Base-by-base conservation (phyloP, 2,797 vertebrate species). In the Graptemys geographica region DNA sequence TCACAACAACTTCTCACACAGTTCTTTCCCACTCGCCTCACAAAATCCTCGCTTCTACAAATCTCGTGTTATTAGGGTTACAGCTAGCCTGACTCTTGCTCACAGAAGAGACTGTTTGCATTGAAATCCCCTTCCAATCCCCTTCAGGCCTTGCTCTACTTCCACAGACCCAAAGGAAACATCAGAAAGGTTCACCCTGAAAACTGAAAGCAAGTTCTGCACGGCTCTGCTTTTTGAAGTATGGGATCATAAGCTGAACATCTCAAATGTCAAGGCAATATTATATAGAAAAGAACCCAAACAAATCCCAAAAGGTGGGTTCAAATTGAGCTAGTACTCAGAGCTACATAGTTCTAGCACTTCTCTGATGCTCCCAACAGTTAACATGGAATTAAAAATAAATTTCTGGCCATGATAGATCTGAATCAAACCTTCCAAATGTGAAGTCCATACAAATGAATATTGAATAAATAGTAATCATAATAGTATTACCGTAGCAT, bases 301-400 rank as follows among this genome's bases (percentile, higher is more conserved):
- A 31, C 27, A 57, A 87, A 47, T 94, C 53, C 37, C 91, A 89
- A n/a, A 2, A 31, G 41, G 11, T 86, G n/a, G 89, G 49, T 57
- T 81, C 4, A 6, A 69, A 69, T 49, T 69, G 41, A 89, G 41
- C 52, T 41, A 51, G n/a, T 76, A 87, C 57, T 52, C 1, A 0
- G 9, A 27, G 37, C 69, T 88, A 80, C 49, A 74, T 57, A 84
- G 33, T 28, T 25, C 41, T 84, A 9, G 18, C 83, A 83, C 80
- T 87, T 89, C 27, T 56, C 1, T 0, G 13, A 6, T 88, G 56
- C 84, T 91, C 74, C 82, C 90, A 86, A 31, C 7, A 82, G 10
- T 79, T 87, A 79, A 81, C 84, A 86, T 56, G 47, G 69, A 90
- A 94, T 65, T 81, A 28, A 83, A 94, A 92, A 69, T 59, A 92